A percentile compares a stretch with the other conserved stretches of the same genome.
Conservation (phyloP, 1,140 invertebrate genomes). For the Ips typographus region DNA sequence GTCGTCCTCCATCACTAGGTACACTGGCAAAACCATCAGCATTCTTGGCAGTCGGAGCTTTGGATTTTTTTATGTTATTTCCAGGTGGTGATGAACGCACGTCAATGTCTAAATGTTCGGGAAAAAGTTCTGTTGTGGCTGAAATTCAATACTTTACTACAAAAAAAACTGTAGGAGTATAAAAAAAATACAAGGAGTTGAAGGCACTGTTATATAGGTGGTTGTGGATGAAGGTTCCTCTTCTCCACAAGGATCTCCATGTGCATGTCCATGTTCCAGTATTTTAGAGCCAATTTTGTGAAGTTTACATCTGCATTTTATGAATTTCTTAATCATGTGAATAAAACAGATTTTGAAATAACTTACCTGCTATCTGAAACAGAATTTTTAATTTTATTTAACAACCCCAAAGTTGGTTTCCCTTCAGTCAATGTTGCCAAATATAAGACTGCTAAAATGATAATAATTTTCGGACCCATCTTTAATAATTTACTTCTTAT, state of each 20-base stretch:
- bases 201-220: background rate
- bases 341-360: too few relatives aligned
- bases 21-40: background rate
- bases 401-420: too few relatives aligned
- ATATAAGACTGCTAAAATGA: too few relatives aligned
- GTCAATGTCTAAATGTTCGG: background rate
- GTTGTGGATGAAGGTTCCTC: background rate
- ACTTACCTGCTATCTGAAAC: too few relatives aligned
- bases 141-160: background rate
- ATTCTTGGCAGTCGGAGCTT: too few relatives aligned
- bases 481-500: too few relatives aligned
- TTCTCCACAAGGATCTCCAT: constrained; percentile 11
- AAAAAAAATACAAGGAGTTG: too few relatives aligned
- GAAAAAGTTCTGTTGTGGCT: background rate
- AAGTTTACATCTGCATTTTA: constrained; percentile 11
- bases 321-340: background rate
- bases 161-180: too few relatives aligned
- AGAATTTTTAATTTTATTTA: too few relatives aligned
- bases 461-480: too few relatives aligned
- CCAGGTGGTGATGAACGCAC: background rate
- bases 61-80: background rate
- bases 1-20: background rate
- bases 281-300: constrained; percentile 13
- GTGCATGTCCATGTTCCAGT: constrained; percentile 2
- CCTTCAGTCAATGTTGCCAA: too few relatives aligned